These are phyloP conservation scores for Gallinago paraguaiae DNA, from an alignment of 2,113 vertebrate species.

Conservation along the genomic window DNA sequence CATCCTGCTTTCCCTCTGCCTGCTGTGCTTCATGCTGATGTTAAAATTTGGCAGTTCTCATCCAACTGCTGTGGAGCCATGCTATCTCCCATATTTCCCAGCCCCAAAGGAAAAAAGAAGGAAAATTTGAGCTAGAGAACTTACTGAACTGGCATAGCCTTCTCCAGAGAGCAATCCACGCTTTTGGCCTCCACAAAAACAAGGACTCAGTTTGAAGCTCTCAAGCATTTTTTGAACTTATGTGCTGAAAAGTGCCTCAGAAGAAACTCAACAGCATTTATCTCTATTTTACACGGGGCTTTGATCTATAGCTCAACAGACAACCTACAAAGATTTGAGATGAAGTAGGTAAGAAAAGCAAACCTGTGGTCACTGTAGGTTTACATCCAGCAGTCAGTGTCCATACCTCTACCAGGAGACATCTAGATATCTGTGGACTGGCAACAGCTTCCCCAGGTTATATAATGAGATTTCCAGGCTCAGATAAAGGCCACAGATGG, in stretches of 20 bases:
- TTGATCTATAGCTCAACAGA: not conserved
- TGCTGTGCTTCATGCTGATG: not conserved
- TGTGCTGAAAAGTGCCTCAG: not conserved
- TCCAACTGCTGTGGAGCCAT: accelerated
- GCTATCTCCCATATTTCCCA: not conserved
- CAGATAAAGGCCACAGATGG: not conserved
- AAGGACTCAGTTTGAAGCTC: not conserved
- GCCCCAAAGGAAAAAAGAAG: not conserved
- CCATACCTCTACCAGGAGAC: not conserved
- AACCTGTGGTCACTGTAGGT: not conserved
- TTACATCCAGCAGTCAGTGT: not conserved
- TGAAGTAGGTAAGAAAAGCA: not conserved
- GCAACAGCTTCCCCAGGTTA: not conserved
- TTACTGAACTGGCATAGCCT: not conserved
- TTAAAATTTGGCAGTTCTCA: not conserved
- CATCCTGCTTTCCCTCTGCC: not conserved
- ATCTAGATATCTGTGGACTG: not conserved
- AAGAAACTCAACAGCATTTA: not conserved
- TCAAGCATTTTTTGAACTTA: not conserved
- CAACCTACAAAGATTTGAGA: not conserved
- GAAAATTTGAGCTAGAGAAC: not conserved
- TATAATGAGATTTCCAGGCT: not conserved
- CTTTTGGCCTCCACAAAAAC: not conserved
- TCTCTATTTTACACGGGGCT: not conserved
- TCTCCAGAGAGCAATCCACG: not conserved